These are phyloP conservation scores for Falcunculus frontatus DNA, from an alignment of 2,113 vertebrate genomes.

Conservation along the genomic window DNA sequence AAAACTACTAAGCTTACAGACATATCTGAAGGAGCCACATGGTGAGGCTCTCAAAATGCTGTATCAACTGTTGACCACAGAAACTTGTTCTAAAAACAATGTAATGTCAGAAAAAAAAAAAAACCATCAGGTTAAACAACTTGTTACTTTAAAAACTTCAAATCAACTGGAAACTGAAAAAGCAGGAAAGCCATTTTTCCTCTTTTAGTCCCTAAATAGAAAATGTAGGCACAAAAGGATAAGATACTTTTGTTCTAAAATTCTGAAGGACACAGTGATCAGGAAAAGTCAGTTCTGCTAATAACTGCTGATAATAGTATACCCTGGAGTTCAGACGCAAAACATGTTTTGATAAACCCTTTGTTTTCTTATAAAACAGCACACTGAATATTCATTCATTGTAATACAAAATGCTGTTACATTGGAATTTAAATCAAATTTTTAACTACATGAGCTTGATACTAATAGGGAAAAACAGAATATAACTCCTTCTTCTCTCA, in stretches of 20 bases:
- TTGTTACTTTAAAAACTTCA: neutral
- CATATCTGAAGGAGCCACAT: neutral
- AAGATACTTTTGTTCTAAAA: slow-evolving; percentile 1
- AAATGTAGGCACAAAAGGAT: neutral
- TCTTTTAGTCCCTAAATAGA: neutral
- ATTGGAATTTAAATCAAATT: neutral
- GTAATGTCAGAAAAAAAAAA: fast-evolving
- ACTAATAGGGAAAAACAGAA: neutral
- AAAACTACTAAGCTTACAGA: neutral
- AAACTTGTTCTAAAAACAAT: neutral
- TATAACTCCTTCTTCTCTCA: neutral
- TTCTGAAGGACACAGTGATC: neutral
- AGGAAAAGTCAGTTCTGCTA: neutral
- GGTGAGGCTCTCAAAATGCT: neutral
- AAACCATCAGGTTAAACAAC: neutral
- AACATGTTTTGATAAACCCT: neutral
- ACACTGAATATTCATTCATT: neutral
- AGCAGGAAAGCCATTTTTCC: neutral
- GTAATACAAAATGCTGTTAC: neutral
- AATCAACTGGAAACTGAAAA: neutral
- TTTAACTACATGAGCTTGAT: neutral
- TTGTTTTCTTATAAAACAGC: neutral
- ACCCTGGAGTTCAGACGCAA: neutral
- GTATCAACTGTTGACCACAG: neutral
- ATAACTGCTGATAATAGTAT: neutral